Base-by-base conservation (phyloP, 1,140 invertebrate genomes). In the Aphis craccivora region DNA sequence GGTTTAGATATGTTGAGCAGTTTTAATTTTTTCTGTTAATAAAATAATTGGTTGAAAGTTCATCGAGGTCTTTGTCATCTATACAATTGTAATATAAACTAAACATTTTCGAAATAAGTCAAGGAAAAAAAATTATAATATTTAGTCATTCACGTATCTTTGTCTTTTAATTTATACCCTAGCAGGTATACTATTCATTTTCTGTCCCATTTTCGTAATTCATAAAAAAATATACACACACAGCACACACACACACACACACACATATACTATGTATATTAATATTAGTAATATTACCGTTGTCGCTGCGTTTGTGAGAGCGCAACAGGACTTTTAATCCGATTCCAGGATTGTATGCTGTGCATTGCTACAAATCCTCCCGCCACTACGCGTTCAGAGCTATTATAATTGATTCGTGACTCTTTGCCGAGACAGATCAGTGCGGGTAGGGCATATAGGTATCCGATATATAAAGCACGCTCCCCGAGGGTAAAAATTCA, bases 401-500 rank as follows among this genome's bases (percentile, higher is more conserved):
- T 86, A 45, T 86, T 86, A 93, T 93, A 93, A 93, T 93, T 86
- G 91, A 86, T 92, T 86, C 91, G 91, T 84, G 48, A 86, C 76
- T 92, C 48, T 92, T 92, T 40, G 30, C 60, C 60, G 5, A 30
- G 4, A 20, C 30, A n/a, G 48, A 23, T 84, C 20, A 23, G 51
- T 7, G 40, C 11, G 48, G 35, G 30, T 1, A n/a, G 11, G 45
- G 30, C 22, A 40, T 48, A 18, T n/a, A n/a, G 53, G 67, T 92
- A 86, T 86, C 91, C 91, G 84, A 92, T 92, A 84, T 92, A 92
- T 92, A 92, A 83, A 83, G 60, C 48, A 43, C 48, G 81, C 48
- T 51, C 81, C 40, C 45, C 35, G 14, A 37, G 81, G 91, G 81
- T n/a, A 83, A 92, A 92, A 76, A 76, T 76, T 76, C 60, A 76